These are phyloP conservation scores for Montipora cactus DNA, from an alignment of 64 coral and sea anemone genomes.

Conservation along the genomic window DNA sequence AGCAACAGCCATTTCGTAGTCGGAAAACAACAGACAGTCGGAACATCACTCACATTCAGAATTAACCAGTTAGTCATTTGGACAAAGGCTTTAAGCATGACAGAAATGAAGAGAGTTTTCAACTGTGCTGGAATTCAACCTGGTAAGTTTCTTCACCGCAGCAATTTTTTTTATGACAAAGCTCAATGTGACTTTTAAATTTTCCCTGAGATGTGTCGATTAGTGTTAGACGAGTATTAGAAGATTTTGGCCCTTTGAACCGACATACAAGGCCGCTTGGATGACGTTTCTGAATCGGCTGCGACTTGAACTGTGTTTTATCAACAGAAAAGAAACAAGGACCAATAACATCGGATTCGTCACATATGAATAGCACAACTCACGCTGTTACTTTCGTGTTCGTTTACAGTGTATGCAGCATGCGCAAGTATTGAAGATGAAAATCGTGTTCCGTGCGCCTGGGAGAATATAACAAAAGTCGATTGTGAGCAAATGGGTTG, in stretches of 20 bases:
- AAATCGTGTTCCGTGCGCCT: background rate
- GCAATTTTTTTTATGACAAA: too few relatives aligned
- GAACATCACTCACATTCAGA: background rate
- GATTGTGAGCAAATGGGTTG: background rate
- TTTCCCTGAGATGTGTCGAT: too few relatives aligned
- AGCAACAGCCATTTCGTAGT: background rate
- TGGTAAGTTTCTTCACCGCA: background rate
- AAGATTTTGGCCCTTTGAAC: too few relatives aligned
- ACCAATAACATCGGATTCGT: too few relatives aligned
- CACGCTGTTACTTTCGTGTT: background rate
- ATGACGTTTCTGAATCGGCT: too few relatives aligned
- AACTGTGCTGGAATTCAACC: constrained; percentile 6
- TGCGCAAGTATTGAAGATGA: background rate
- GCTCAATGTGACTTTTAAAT: too few relatives aligned
- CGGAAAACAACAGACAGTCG: background rate
- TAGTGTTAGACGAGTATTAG: too few relatives aligned
- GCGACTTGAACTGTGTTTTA: too few relatives aligned
- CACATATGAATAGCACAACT: too few relatives aligned
- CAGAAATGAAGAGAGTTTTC: background rate
- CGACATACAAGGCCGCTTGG: too few relatives aligned
- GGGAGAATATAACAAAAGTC: background rate
- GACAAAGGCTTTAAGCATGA: background rate
- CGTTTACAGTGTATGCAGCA: constrained; percentile 2
- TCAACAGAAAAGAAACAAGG: too few relatives aligned
- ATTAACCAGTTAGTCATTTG: constrained; percentile 7